Evolutionary conservation across 2,888 invertebrate genomes (phyloP).

Genomic region (Galerucella pusilla): DNA sequence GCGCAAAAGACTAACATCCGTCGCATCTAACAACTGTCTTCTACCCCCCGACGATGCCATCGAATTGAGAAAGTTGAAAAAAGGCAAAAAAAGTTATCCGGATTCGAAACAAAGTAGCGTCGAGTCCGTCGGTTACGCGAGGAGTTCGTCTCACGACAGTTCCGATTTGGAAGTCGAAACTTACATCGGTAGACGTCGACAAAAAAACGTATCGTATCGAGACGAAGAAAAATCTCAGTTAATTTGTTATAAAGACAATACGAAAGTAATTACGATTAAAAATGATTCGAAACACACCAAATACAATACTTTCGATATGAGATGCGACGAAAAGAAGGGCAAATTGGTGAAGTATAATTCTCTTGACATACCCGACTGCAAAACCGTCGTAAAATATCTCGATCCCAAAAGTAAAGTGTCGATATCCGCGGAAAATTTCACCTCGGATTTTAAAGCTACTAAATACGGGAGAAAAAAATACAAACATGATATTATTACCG

Average conservation of each 20-base stretch:
- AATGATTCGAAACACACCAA: slow-evolving; percentile 60
- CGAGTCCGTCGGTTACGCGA: slow-evolving; percentile 55
- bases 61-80: slow-evolving; percentile 50
- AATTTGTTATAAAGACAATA: slow-evolving; percentile 61
- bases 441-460: slow-evolving; percentile 57
- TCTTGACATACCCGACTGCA: slow-evolving; percentile 57
- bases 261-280: slow-evolving; percentile 60
- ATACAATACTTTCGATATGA: slow-evolving; percentile 63
- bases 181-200: slow-evolving; percentile 48
- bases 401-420: slow-evolving; percentile 61
- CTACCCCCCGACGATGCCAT: slow-evolving; percentile 48
- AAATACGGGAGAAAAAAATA: slow-evolving; percentile 56
- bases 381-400: slow-evolving; percentile 60
- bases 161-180: slow-evolving; percentile 59
- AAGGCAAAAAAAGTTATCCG: slow-evolving; percentile 40
- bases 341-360: slow-evolving; percentile 62
- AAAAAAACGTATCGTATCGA: slow-evolving; percentile 56
- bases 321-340: slow-evolving; percentile 53
- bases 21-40: slow-evolving; percentile 33
- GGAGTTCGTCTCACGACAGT: slow-evolving; percentile 58
- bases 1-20: slow-evolving; percentile 52
- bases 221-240: slow-evolving; percentile 62
- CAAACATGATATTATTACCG: slow-evolving; percentile 69
- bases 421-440: slow-evolving; percentile 62
- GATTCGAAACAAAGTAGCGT: slow-evolving; percentile 54